A percentile compares a stretch with the other conserved stretches of the same genome.
Conservation (phyloP, 2,888 invertebrate species). For the Hermaeophaga mercurialis region DNA sequence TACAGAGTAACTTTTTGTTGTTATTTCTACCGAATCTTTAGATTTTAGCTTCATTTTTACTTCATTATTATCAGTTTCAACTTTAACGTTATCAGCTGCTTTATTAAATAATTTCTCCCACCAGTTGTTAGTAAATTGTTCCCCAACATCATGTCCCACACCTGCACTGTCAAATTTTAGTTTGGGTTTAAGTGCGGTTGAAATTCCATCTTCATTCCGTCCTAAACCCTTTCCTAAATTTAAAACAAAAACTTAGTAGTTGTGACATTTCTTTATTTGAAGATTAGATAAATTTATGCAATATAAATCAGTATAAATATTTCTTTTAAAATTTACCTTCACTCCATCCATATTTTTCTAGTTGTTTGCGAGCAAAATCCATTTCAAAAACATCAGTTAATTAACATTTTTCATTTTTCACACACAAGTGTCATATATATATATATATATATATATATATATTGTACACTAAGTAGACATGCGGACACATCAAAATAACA, state of each 20-base stretch:
- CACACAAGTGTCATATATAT: not conserved
- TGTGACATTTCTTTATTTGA: conserved; percentile 1
- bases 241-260: conserved; percentile 8
- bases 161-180: conserved; percentile 80
- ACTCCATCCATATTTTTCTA: conserved; percentile 79
- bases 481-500: not conserved
- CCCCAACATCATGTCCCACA: conserved; percentile 75
- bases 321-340: conserved; percentile 46
- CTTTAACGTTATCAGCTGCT: conserved; percentile 71
- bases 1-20: conserved; percentile 51
- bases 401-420: not conserved
- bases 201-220: conserved; percentile 78
- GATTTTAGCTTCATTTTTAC: conserved; percentile 44
- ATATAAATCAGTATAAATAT: not conserved
- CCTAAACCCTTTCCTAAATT: conserved; percentile 81
- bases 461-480: too few relatives aligned
- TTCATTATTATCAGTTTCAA: conserved; percentile 49
- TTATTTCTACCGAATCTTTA: conserved; percentile 51
- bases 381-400: conserved; percentile 49
- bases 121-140: conserved; percentile 83
- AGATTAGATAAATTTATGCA: conserved; percentile 1
- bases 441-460: too few relatives aligned
- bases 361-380: conserved; percentile 74
- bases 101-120: conserved; percentile 81
- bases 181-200: conserved; percentile 76